phyloP scores from a whole-genome alignment of 2,113 vertebrate genomes.

The Pseudorhombus dupliciocellatus region DNA sequence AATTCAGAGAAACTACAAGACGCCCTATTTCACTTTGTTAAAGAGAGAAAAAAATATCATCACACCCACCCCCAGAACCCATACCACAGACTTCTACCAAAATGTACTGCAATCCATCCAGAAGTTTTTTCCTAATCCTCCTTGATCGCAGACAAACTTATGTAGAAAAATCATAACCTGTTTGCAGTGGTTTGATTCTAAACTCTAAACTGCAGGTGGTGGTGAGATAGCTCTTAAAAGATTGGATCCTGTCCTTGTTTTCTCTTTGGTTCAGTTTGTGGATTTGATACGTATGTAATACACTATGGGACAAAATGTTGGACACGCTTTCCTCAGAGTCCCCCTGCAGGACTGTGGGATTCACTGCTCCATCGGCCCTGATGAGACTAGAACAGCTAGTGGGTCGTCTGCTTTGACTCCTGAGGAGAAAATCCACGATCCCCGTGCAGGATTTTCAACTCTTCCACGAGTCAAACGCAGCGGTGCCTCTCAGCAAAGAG shows the following conservation, averaged over 20 bases:
- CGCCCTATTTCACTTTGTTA: no score
- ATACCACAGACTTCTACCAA: no score
- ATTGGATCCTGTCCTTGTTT: no score
- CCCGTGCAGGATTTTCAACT: background rate
- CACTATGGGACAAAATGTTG: background rate
- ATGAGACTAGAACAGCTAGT: background rate
- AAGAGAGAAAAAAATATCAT: no score
- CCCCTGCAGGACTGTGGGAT: background rate
- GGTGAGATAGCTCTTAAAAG: background rate
- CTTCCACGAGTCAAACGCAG: constrained; percentile 4
- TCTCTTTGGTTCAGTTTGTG: background rate
- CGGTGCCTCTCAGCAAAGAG: background rate
- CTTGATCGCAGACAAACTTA: background rate
- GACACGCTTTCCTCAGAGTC: background rate
- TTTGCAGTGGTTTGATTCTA: background rate
- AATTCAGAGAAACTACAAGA: no score
- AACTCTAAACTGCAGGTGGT: background rate
- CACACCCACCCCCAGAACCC: no score
- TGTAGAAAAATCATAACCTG: background rate
- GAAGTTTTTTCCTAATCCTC: no score
- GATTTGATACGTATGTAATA: background rate
- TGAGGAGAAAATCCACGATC: background rate
- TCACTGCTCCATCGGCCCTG: background rate
- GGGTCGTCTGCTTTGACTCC: background rate
- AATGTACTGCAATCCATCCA: no score